These are phyloP conservation scores for Digitonthophagus gazella DNA, from an alignment of 2,888 invertebrate species.

Conservation along the genomic window DNA sequence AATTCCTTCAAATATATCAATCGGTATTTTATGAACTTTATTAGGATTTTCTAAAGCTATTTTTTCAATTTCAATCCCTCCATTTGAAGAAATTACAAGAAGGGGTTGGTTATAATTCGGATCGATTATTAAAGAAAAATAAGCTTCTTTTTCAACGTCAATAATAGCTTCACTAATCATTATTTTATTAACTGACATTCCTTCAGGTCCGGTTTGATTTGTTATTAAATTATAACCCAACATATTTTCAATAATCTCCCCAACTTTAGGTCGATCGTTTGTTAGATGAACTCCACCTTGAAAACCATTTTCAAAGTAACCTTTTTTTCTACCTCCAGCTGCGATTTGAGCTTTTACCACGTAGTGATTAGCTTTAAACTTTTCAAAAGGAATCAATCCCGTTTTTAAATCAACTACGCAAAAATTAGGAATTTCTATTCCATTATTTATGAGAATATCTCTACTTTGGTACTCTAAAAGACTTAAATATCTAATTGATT, in stretches of 20 bases:
- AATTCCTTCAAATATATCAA: constrained; percentile 71
- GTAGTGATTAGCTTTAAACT: constrained; percentile 14
- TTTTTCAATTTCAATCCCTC: constrained; percentile 93
- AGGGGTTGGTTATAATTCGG: constrained; percentile 86
- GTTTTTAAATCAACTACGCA: constrained; percentile 66
- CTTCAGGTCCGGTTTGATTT: constrained; percentile 88
- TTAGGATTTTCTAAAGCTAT: constrained; percentile 88
- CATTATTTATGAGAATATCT: constrained; percentile 79
- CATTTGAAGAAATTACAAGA: constrained; percentile 87
- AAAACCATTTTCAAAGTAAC: constrained; percentile 88
- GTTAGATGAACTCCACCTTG: constrained; percentile 94
- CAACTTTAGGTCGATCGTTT: constrained; percentile 67
- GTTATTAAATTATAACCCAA: constrained; percentile 86
- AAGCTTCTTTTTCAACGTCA: constrained; percentile 85
- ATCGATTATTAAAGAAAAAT: constrained; percentile 91
- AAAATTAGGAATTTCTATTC: constrained; percentile 85
- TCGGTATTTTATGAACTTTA: constrained; percentile 75
- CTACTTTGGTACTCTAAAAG: constrained; percentile 98
- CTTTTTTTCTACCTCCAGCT: constrained; percentile 94
- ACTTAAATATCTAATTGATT: constrained; percentile 86
- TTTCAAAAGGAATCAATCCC: constrained; percentile 11
- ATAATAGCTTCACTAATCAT: constrained; percentile 95
- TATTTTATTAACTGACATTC: constrained; percentile 85
- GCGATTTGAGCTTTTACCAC: constrained; percentile 95
- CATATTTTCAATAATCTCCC: constrained; percentile 76